Evolutionary conservation across 2,888 invertebrate species (phyloP).

Genomic region (Cerceris ruficornis): DNA sequence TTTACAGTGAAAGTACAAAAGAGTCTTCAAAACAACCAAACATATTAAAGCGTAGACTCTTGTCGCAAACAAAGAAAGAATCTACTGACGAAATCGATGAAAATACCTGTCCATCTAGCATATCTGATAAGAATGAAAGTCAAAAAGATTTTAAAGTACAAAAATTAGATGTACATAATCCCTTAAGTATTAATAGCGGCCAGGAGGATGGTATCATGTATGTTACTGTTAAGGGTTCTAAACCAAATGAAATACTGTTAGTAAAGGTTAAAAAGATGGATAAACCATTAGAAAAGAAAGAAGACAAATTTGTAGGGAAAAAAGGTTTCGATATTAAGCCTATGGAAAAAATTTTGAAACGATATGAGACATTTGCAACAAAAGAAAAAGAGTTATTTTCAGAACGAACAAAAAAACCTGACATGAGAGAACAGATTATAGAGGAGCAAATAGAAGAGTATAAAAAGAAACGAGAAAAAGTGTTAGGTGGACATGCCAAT

Average conservation of each 20-base stretch:
- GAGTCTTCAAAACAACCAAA: constrained; percentile 64
- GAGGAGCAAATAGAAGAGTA: constrained; percentile 80
- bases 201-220: constrained; percentile 80
- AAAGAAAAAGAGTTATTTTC: constrained; percentile 71
- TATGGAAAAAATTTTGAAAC: constrained; percentile 67
- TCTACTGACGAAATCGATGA: constrained; percentile 38
- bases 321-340: constrained; percentile 65
- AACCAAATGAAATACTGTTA: constrained; percentile 78
- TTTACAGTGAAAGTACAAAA: constrained; percentile 45
- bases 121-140: constrained; percentile 41
- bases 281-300: constrained; percentile 65
- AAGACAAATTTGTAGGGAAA: constrained; percentile 46
- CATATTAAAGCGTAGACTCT: constrained; percentile 68
- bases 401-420: constrained; percentile 67
- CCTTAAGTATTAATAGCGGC: constrained; percentile 68
- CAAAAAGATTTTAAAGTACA: constrained; percentile 71
- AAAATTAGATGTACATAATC: constrained; percentile 74
- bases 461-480: constrained; percentile 77
- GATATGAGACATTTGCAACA: constrained; percentile 63
- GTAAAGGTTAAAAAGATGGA: constrained; percentile 76
- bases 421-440: constrained; percentile 75
- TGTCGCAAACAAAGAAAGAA: constrained; percentile 43
- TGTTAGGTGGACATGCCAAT: constrained; percentile 69
- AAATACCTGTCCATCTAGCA: constrained; percentile 31
- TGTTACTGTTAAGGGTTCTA: constrained; percentile 79